Conservation (phyloP, 2,888 invertebrate genomes). For the Agapetus fuscipes region DNA sequence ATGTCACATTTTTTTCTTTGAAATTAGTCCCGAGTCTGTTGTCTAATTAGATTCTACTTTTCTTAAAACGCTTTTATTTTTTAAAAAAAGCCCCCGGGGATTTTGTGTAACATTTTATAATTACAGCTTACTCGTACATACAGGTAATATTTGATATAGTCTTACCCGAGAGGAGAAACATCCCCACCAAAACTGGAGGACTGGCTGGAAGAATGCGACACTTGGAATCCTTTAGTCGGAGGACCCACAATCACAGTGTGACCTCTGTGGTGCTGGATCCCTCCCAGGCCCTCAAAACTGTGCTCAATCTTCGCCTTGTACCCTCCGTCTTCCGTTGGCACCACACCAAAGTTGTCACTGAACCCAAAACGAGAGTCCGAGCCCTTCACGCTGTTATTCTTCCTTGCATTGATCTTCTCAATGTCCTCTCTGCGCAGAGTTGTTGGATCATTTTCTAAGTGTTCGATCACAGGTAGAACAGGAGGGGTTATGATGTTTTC, state of each 20-base stretch:
- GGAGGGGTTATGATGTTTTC: constrained; percentile 41
- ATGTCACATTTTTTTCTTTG: no score
- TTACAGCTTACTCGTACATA: no score
- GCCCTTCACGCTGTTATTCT: constrained; percentile 23
- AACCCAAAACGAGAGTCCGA: constrained; percentile 35
- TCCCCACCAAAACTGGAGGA: constrained; percentile 34
- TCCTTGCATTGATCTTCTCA: constrained; percentile 23
- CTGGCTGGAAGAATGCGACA: constrained; percentile 42
- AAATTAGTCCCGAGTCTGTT: no score
- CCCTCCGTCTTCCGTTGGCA: constrained; percentile 36
- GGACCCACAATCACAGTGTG: constrained; percentile 44
- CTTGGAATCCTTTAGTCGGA: constrained; percentile 38
- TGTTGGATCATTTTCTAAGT: constrained; percentile 43
- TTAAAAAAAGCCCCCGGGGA: no score
- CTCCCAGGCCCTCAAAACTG: constrained; percentile 33
- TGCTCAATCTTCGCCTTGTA: constrained; percentile 38
- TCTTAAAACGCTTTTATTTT: no score
- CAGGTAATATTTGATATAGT: no score
- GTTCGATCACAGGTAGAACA: constrained; percentile 40
- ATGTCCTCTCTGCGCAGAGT: constrained; percentile 27
- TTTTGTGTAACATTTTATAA: no score
- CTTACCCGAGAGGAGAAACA: constrained; percentile 38
- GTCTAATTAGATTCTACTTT: no score
- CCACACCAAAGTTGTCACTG: constrained; percentile 37
- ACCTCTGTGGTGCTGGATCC: constrained; percentile 39